phyloP scores from a whole-genome alignment of 2,113 vertebrate genomes.

The Stegostoma tigrinum region DNA sequence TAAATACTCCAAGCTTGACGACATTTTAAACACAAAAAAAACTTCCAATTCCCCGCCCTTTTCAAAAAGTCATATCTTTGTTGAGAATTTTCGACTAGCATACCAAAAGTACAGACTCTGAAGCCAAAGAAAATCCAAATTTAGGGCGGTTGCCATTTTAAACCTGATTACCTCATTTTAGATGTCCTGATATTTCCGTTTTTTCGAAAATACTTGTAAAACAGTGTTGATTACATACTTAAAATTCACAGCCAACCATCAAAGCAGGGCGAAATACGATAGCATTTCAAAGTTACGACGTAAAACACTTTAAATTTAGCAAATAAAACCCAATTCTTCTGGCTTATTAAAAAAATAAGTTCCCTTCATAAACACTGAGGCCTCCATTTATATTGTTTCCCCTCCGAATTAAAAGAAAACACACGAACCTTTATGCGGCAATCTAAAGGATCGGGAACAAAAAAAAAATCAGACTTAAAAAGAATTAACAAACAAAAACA shows the following conservation, averaged over 20 bases:
- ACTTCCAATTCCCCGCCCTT: neutral
- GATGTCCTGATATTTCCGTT: constrained; percentile 35
- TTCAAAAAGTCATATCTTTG: too few relatives aligned
- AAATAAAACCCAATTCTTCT: neutral
- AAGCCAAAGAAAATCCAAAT: constrained; percentile 34
- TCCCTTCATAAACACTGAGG: neutral
- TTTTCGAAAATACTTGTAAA: neutral
- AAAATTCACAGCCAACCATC: neutral
- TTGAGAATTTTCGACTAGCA: too few relatives aligned
- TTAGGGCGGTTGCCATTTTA: constrained; percentile 38
- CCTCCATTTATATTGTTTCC: constrained; percentile 8
- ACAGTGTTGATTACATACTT: neutral
- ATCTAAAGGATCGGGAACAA: neutral
- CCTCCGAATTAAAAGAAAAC: neutral
- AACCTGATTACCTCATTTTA: constrained; percentile 36
- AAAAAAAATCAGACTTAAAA: neutral
- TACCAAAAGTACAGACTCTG: constrained; percentile 1
- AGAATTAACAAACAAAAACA: neutral
- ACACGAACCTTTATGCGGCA: too few relatives aligned
- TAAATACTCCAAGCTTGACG: neutral
- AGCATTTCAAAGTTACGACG: too few relatives aligned
- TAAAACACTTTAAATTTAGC: neutral
- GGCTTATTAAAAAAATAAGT: neutral
- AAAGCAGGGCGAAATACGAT: neutral
- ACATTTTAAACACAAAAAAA: neutral